A percentile compares a stretch with the other conserved stretches of the same genome.
phyloP scores from a whole-genome alignment of 1,140 invertebrate species.

The Marisa cornuarietis region DNA sequence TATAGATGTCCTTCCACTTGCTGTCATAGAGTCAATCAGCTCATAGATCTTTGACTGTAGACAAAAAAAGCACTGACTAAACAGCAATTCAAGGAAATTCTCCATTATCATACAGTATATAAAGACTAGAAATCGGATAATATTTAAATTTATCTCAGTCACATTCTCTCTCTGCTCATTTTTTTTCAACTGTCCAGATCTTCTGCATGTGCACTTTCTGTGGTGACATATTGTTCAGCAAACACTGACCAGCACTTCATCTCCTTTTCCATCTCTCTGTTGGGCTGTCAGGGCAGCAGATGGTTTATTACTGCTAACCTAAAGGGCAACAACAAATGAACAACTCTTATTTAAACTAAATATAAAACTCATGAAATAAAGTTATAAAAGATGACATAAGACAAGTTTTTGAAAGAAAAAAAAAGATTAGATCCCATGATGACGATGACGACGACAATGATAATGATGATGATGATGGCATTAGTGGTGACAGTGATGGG shows the following conservation, averaged over 20 bases:
- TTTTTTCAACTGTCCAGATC: not conserved
- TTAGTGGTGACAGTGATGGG: no score
- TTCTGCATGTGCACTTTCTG: not conserved
- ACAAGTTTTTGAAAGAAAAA: not conserved
- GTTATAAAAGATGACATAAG: not conserved
- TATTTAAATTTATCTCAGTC: not conserved
- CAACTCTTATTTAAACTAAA: not conserved
- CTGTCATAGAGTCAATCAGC: conserved; percentile 25
- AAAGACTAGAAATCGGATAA: no score
- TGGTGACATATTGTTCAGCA: not conserved
- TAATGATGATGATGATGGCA: not conserved
- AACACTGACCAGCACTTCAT: not conserved
- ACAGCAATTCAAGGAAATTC: not conserved
- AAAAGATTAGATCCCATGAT: not conserved
- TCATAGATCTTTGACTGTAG: conserved; percentile 28
- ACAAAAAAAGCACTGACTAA: not conserved
- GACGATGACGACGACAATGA: not conserved
- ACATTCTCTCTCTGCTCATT: not conserved
- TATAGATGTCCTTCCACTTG: conserved; percentile 25
- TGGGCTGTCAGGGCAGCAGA: no score
- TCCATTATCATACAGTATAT: no score
- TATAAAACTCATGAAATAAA: not conserved
- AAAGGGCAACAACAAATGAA: conserved; percentile 4
- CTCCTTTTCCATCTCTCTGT: not conserved
- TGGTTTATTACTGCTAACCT: no score